Evolutionary conservation across 2,888 invertebrate genomes (phyloP).

Genomic region (Exocentrus adspersus): DNA sequence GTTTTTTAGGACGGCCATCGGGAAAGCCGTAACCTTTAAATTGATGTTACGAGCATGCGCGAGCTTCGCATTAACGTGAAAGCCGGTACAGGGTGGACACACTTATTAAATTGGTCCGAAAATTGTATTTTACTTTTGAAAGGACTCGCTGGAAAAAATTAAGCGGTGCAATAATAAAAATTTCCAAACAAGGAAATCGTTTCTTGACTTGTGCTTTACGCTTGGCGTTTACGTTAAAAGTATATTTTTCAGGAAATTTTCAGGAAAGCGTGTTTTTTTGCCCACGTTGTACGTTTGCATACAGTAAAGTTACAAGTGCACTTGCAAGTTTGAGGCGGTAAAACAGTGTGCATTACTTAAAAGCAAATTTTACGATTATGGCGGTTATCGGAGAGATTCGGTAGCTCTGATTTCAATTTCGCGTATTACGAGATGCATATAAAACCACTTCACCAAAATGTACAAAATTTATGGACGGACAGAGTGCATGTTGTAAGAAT

Average conservation of each 20-base stretch:
- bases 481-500: too few species aligned
- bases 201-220: too few species aligned
- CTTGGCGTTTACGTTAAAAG: too few species aligned
- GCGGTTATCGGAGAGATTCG: slow-evolving; percentile 3
- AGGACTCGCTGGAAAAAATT: too few species aligned
- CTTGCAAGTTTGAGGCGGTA: not conserved
- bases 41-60: slow-evolving; percentile 37
- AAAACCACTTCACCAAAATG: not conserved
- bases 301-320: not conserved
- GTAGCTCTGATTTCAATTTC: not conserved
- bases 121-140: too few species aligned
- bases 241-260: too few species aligned
- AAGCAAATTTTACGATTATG: slow-evolving; percentile 13
- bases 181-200: too few species aligned
- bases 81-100: too few species aligned
- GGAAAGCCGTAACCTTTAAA: slow-evolving; percentile 46
- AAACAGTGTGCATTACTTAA: not conserved
- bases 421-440: not conserved
- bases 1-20: slow-evolving; percentile 48
- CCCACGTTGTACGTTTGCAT: not conserved
- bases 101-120: too few species aligned
- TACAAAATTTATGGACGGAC: too few species aligned
- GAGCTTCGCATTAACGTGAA: not conserved
- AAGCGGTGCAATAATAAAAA: too few species aligned
- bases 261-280: too few species aligned